These are phyloP conservation scores for Psettodes erumei DNA, from an alignment of 2,113 vertebrate species.

Conservation along the genomic window DNA sequence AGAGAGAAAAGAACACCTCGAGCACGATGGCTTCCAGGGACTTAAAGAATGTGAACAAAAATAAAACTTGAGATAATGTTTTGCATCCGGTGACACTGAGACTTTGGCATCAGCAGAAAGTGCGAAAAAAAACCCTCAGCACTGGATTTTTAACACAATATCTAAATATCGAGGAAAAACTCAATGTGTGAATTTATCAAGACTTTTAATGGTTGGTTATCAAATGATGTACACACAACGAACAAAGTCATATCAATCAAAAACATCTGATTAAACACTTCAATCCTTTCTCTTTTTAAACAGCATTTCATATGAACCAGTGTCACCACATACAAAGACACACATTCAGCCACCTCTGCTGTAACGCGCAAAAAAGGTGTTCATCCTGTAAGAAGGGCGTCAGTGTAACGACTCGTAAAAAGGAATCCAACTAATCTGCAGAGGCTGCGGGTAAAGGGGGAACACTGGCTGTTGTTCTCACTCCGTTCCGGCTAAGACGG, in stretches of 20 bases:
- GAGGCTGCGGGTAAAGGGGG: conserved; percentile 13
- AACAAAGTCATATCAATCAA: conserved; percentile 65
- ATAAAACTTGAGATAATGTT: conserved; percentile 26
- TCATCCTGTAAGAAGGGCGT: conserved; percentile 45
- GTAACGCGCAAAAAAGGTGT: conserved; percentile 32
- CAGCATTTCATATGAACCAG: conserved; percentile 57
- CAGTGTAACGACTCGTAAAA: conserved; percentile 43
- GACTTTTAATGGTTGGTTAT: conserved; percentile 75
- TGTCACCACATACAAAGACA: conserved; percentile 44
- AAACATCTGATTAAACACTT: conserved; percentile 64
- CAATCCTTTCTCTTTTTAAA: conserved; percentile 16
- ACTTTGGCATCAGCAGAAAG: not conserved
- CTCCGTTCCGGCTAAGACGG: conserved; percentile 10
- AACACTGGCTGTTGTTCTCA: conserved; percentile 6
- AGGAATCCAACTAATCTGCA: conserved; percentile 43
- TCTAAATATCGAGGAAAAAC: not conserved
- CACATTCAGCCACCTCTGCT: conserved; percentile 44
- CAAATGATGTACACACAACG: conserved; percentile 67
- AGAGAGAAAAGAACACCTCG: not conserved
- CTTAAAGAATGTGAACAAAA: conserved; percentile 3
- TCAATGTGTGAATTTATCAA: conserved; percentile 52
- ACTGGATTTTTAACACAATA: not conserved
- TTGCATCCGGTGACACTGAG: not conserved
- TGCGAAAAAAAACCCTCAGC: not conserved
- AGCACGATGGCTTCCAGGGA: not conserved